Evolutionary conservation across 1,140 invertebrate genomes (phyloP), one percentile per base, ranked within the genome.

Genomic region (Drosophila mauritiana): DNA sequence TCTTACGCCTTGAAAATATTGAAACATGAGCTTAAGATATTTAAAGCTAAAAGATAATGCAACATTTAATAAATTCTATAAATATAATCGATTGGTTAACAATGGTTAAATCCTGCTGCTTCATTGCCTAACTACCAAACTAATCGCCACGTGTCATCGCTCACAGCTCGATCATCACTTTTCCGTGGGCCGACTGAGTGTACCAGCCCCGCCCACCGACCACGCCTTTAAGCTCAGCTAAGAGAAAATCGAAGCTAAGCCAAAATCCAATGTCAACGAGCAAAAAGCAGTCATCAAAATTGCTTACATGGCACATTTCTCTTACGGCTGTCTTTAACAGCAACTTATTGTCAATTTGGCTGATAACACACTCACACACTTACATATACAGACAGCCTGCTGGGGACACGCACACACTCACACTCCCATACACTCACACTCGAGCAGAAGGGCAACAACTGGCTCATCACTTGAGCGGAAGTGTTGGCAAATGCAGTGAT

Each of bases 401-500:
- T 58, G 63, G 12, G 13, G 45, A 40, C 34, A 48, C 36, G 20
- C 67, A 55, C 31, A 63, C 36, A 61, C 34, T 25, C 37, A n/a
- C 36, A 64, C 22, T 36, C 22, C 43, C 40, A 69, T 27, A 39
- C 12, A 46, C 39, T 12, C 36, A 39, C 12, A 46, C 39, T 12
- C 10, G 12, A 39, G 42, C 11, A 68, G 43, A 40, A 39, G 56
- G 75, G 79, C 79, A 88, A 88, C 84, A 83, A 84, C 83, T 89
- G 82, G 77, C 84, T 89, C 84, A 89, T 84, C 84, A 84, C 84
- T 89, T 80, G 80, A 89, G 73, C 84, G 84, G 84, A 89, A 84
- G 84, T 89, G 80, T 89, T 89, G 84, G 84, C 84, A 89, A 89
- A 89, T 89, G 84, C 84, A 89, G 84, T 89, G 84, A 89, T 89